These are phyloP conservation scores for Spodoptera litura DNA, from an alignment of 1,140 invertebrate species.

Conservation along the genomic window DNA sequence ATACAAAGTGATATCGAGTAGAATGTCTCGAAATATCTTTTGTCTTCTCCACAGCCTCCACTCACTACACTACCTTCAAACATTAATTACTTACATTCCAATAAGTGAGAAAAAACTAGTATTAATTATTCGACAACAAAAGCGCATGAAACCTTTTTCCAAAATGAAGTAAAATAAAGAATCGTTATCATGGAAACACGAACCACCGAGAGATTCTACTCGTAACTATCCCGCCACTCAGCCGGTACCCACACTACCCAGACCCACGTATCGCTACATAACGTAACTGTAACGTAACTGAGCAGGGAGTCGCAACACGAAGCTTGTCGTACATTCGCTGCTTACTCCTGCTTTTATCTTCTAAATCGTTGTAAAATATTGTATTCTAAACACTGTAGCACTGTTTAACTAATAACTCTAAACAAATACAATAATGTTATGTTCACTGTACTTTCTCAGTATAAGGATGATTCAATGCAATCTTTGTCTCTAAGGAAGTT, in stretches of 20 bases:
- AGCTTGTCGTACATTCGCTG: conserved; percentile 57
- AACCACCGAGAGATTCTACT: conserved; percentile 14
- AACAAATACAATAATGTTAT: conserved; percentile 75
- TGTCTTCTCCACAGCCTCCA: not conserved
- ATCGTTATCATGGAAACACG: not conserved
- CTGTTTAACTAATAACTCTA: conserved; percentile 78
- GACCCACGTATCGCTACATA: not conserved
- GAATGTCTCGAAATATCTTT: conserved; percentile 1
- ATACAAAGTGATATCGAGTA: not conserved
- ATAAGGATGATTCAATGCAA: conserved; percentile 83
- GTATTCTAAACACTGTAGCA: conserved; percentile 79
- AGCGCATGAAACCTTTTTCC: too few species aligned
- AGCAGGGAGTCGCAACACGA: conserved; percentile 8
- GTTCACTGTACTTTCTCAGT: conserved; percentile 81
- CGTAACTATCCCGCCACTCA: not conserved
- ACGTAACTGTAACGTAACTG: too few species aligned
- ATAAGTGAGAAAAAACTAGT: too few species aligned
- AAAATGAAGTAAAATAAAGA: not conserved
- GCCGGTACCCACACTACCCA: not conserved
- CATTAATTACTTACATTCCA: too few species aligned
- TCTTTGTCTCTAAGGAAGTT: conserved; percentile 82
- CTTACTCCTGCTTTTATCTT: conserved; percentile 78
- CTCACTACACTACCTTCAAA: not conserved
- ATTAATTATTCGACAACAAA: too few species aligned
- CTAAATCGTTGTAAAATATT: conserved; percentile 74